A percentile compares a stretch with the other conserved stretches of the same genome.
phyloP scores from a whole-genome alignment of 1,140 invertebrate genomes.

The Trichomalopsis sarcophagae region DNA sequence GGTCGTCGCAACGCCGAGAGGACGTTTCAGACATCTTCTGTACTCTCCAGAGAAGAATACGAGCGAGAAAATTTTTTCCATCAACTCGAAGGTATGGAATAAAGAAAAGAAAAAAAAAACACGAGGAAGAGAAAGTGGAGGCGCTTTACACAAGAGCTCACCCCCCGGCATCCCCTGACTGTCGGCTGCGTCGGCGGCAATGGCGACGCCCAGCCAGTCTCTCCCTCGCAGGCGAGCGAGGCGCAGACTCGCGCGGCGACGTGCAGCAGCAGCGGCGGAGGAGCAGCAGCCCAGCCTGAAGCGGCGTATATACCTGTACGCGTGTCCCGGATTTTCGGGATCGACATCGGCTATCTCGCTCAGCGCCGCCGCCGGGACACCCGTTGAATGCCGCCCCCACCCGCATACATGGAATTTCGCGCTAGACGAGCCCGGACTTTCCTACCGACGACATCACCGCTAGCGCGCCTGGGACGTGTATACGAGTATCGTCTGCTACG shows the following conservation, averaged over 20 bases:
- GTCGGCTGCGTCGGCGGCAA: constrained; percentile 53
- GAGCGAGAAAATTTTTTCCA: not conserved
- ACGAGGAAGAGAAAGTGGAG: constrained; percentile 10
- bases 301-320: constrained; percentile 15
- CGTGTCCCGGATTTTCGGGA: constrained; percentile 42
- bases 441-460: constrained; percentile 25
- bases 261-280: constrained; percentile 23
- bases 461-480: not conserved
- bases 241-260: constrained; percentile 59
- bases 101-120: constrained; percentile 19
- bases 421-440: constrained; percentile 36
- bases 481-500: not conserved
- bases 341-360: constrained; percentile 6
- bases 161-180: constrained; percentile 52
- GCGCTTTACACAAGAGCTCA: constrained; percentile 40
- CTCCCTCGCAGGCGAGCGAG: not conserved
- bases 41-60: not conserved
- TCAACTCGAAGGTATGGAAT: constrained; percentile 9
- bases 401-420: not conserved
- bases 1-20: constrained; percentile 66
- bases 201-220: constrained; percentile 71
- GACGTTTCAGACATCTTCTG: constrained; percentile 55
- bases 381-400: constrained; percentile 42
- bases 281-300: constrained; percentile 20
- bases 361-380: constrained; percentile 27